A percentile compares a stretch with the other conserved stretches of the same genome.
Conservation (phyloP, 1,140 invertebrate species). For the Phocides pigmalion region DNA sequence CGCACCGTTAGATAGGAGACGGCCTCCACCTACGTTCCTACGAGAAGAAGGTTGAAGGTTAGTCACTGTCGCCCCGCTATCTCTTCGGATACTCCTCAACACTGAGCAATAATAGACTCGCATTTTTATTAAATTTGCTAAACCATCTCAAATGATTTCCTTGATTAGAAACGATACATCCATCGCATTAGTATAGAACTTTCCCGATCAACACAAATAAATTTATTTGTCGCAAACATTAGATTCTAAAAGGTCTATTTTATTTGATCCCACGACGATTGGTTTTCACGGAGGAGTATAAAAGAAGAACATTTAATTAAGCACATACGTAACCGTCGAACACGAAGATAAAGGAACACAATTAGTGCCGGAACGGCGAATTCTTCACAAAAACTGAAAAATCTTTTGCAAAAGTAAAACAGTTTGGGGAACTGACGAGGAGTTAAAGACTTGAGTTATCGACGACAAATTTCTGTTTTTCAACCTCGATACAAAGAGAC, state of each 20-base stretch:
- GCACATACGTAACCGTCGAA: slow-evolving; percentile 25
- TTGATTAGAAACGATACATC: no score
- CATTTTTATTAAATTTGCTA: no score
- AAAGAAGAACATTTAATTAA: slow-evolving; percentile 27
- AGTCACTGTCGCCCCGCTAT: no score
- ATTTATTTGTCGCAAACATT: slow-evolving; percentile 5
- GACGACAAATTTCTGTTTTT: background rate
- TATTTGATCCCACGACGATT: slow-evolving; percentile 25
- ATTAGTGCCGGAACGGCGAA: slow-evolving; percentile 25
- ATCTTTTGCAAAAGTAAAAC: slow-evolving; percentile 13
- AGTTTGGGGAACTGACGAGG: background rate
- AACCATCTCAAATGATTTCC: no score
- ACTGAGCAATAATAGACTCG: no score
- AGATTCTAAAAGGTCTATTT: slow-evolving; percentile 7
- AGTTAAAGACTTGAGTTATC: background rate
- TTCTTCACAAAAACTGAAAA: slow-evolving; percentile 22
- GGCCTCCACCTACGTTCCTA: no score
- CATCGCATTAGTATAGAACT: no score
- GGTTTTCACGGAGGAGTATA: slow-evolving; percentile 16
- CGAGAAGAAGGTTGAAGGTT: no score
- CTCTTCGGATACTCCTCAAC: no score
- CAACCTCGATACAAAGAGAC: background rate
- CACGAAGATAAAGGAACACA: slow-evolving; percentile 25
- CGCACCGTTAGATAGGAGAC: no score
- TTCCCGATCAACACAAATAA: background rate